Evolutionary conservation across 2,797 vertebrate species (phyloP).

Genomic region (Poliocrania exsul): DNA sequence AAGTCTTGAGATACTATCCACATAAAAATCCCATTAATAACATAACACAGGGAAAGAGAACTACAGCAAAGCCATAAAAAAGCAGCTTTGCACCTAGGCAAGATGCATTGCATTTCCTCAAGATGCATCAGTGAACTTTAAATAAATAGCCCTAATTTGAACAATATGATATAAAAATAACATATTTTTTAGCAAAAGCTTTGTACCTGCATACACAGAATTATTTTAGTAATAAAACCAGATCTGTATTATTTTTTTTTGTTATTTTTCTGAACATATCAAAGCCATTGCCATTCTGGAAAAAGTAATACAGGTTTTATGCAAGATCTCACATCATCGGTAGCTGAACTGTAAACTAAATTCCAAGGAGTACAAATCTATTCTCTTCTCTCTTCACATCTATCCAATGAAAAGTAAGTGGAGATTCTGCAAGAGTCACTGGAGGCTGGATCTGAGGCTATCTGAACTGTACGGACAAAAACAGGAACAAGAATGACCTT

Average conservation of each 20-base stretch:
- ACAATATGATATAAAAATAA: background rate
- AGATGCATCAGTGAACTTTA: background rate
- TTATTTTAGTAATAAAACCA: conserved; percentile 4
- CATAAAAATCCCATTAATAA: conserved; percentile 35
- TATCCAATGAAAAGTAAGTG: background rate
- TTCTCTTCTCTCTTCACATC: background rate
- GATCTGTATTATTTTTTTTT: background rate
- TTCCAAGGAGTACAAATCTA: background rate
- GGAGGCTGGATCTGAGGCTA: background rate
- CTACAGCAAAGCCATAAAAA: background rate
- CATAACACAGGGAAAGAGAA: background rate
- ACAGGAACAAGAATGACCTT: background rate
- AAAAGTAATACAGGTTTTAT: background rate
- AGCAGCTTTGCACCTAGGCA: background rate
- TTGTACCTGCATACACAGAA: background rate
- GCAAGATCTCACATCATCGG: background rate
- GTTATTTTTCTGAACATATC: background rate
- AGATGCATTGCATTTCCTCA: background rate
- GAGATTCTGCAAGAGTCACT: background rate
- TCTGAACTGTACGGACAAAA: background rate
- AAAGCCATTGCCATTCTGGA: background rate
- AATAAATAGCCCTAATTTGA: background rate
- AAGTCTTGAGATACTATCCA: conserved; percentile 6
- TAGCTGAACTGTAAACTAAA: background rate
- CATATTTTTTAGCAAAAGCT: background rate